Conservation (phyloP, 1,140 invertebrate genomes). For the Zaprionus africanus region DNA sequence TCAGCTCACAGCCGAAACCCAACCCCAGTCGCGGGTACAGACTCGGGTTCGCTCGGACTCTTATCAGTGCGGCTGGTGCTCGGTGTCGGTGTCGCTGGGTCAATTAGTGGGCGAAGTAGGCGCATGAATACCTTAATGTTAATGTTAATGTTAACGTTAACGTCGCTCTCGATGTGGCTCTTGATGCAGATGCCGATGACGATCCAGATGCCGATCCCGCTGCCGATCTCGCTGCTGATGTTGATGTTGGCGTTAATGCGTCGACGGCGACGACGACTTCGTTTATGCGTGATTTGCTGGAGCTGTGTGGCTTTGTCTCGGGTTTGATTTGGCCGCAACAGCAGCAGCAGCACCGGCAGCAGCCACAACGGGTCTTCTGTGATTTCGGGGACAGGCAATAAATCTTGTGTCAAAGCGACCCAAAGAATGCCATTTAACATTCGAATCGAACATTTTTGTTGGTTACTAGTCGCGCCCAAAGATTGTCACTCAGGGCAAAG, state of each 20-base stretch:
- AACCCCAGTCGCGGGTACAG: conserved; percentile 13
- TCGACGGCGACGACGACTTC: conserved; percentile 25
- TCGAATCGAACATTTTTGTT: conserved; percentile 29
- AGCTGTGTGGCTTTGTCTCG: conserved; percentile 28
- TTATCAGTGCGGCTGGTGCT: conserved; percentile 45
- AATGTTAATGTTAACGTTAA: conserved; percentile 60
- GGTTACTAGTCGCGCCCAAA: conserved; percentile 55
- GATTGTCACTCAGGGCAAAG: conserved; percentile 27
- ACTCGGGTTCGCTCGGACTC: conserved; percentile 33
- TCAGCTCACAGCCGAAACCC: background rate
- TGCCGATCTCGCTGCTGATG: conserved; percentile 38
- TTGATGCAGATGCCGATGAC: conserved; percentile 36
- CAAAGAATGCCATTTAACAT: conserved; percentile 70
- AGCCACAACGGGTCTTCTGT: conserved; percentile 69
- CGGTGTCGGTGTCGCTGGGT: conserved; percentile 60
- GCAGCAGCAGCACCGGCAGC: conserved; percentile 21
- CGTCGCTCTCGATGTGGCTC: conserved; percentile 49
- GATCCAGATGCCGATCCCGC: conserved; percentile 46
- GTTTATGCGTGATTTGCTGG: conserved; percentile 76
- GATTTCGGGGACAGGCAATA: conserved; percentile 77
- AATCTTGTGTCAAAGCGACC: conserved; percentile 63
- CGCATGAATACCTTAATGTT: conserved; percentile 78
- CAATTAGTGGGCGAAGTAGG: conserved; percentile 82
- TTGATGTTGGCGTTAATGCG: conserved; percentile 51
- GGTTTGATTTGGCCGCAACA: conserved; percentile 46